These are phyloP conservation scores for Babylonia areolata DNA, from an alignment of 1,140 invertebrate genomes.

Conservation along the genomic window DNA sequence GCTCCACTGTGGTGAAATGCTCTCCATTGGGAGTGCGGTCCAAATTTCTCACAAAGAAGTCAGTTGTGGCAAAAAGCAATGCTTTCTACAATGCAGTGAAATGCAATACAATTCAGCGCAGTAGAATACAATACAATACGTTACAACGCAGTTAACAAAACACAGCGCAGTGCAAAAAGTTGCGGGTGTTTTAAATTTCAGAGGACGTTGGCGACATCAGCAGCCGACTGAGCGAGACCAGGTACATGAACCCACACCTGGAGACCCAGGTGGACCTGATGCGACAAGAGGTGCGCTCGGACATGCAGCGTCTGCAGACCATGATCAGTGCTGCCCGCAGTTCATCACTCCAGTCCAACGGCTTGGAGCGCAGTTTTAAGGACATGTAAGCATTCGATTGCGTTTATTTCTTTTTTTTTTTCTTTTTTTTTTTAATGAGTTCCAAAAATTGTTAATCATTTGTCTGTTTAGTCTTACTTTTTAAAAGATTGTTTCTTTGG, in stretches of 20 bases:
- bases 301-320: conserved; percentile 8
- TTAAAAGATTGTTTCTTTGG: no score
- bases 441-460: background rate
- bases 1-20: no score
- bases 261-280: conserved; percentile 17
- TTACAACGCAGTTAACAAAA: no score
- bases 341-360: background rate
- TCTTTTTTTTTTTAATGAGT: background rate
- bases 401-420: background rate
- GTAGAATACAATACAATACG: no score
- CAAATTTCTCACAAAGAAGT: no score
- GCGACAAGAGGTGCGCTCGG: background rate
- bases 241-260: background rate
- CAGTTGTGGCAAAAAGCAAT: no score
- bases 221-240: conserved; percentile 2
- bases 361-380: conserved; percentile 9
- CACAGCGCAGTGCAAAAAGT: no score
- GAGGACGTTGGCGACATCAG: conserved; percentile 1
- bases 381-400: background rate
- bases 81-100: no score
- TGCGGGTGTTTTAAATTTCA: background rate
- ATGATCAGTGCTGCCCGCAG: background rate
- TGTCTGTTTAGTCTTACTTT: no score
- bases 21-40: no score
- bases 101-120: no score